Percentiles rank a stretch among this genome's conserved stretches.
Conservation (phyloP, 2,113 vertebrate species). For the Sphyrna mokarran region DNA sequence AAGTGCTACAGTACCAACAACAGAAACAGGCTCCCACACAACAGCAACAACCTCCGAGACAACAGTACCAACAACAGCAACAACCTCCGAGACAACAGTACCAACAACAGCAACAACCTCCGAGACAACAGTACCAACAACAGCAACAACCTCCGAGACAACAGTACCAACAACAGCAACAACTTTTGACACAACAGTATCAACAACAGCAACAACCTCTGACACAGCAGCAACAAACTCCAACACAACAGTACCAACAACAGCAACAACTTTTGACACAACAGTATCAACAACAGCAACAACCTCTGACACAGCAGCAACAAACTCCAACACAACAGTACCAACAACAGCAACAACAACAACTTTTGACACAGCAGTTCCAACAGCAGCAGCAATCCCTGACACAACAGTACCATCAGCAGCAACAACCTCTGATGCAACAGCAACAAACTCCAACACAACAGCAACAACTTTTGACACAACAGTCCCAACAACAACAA, state of each 20-base stretch:
- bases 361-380: slow-evolving; percentile 40
- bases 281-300: not conserved
- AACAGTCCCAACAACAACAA: slow-evolving; percentile 47
- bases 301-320: slow-evolving; percentile 40
- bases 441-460: not conserved
- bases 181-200: not conserved
- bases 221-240: not conserved
- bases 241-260: not conserved
- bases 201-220: slow-evolving; percentile 41
- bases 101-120: slow-evolving; percentile 33
- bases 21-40: not conserved
- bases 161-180: not conserved
- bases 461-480: not conserved
- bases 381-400: not conserved
- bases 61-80: not conserved
- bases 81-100: slow-evolving; percentile 21
- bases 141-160: not conserved
- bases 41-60: not conserved
- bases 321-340: not conserved
- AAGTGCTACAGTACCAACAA: too few species aligned
- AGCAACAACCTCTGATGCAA: slow-evolving; percentile 42
- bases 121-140: not conserved
- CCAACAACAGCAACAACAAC: not conserved
- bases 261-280: slow-evolving; percentile 26
- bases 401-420: slow-evolving; percentile 42